Percentiles rank a stretch among this genome's conserved stretches.
These are phyloP conservation scores for Brachionus angularis DNA, from an alignment of 1,140 invertebrate species.

Conservation along the genomic window DNA sequence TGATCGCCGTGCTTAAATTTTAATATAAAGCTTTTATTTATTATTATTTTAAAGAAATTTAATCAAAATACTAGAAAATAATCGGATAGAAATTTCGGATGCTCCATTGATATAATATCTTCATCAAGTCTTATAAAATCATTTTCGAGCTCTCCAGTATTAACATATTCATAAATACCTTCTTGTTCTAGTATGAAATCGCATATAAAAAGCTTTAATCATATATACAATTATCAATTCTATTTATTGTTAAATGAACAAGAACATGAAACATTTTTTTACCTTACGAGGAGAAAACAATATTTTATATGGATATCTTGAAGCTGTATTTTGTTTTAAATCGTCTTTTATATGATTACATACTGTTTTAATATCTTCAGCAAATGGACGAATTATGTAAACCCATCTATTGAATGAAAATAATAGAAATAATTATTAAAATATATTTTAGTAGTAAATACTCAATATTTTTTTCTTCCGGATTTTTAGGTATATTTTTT, in stretches of 20 bases:
- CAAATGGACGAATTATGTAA: slow-evolving; percentile 25
- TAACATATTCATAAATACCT: slow-evolving; percentile 29
- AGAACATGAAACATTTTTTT: background rate
- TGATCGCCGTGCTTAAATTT: slow-evolving; percentile 37
- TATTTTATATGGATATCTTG: slow-evolving; percentile 39
- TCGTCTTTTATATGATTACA: slow-evolving; percentile 41
- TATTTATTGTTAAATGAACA: background rate
- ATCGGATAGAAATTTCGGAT: slow-evolving; percentile 21
- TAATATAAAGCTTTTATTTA: background rate
- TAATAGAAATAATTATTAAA: background rate
- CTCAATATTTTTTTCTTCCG: slow-evolving; percentile 19
- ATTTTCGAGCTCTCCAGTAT: slow-evolving; percentile 16
- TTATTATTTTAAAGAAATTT: background rate
- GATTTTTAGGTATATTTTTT: background rate
- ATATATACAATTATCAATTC: background rate
- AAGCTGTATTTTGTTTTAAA: background rate
- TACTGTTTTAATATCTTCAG: slow-evolving; percentile 7
- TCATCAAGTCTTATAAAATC: slow-evolving; percentile 31
- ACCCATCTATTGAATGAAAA: slow-evolving; percentile 28
- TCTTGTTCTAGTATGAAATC: slow-evolving; percentile 34
- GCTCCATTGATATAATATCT: slow-evolving; percentile 41
- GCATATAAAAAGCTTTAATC: slow-evolving; percentile 15
- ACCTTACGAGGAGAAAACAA: slow-evolving; percentile 32
- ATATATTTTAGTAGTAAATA: background rate
- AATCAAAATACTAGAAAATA: slow-evolving; percentile 24